Conservation (phyloP, 2,113 vertebrate species). For the Podarcis muralis region DNA sequence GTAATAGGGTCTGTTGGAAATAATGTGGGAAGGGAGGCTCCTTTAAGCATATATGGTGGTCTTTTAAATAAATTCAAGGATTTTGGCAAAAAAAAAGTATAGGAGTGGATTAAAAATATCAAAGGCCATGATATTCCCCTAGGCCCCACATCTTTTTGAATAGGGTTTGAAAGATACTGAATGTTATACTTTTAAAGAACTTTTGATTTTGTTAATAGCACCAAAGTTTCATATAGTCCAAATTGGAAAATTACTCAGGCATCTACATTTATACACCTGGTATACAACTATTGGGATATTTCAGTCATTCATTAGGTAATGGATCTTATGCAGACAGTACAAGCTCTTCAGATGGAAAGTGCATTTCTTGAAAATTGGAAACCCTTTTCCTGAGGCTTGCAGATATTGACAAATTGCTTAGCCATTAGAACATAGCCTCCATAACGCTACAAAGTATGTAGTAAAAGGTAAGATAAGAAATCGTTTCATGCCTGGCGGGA, state of each 20-base stretch:
- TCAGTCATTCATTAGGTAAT: not conserved
- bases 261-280: not conserved
- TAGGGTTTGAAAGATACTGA: not conserved
- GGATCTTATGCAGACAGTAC: not conserved
- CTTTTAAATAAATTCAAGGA: not conserved
- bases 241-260: not conserved
- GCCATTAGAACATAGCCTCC: not conserved
- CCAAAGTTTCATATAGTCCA: not conserved
- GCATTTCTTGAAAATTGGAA: not conserved
- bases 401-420: not conserved
- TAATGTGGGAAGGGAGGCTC: not conserved
- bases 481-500: not conserved
- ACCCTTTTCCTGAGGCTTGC: no score
- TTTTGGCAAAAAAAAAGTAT: not conserved
- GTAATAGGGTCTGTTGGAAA: not conserved
- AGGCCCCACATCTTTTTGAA: not conserved
- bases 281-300: not conserved
- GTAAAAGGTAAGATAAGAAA: not conserved
- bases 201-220: not conserved
- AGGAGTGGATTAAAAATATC: not conserved
- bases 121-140: not conserved
- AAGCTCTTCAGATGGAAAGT: not conserved
- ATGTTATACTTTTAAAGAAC: not conserved
- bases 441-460: not conserved
- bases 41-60: slow-evolving; percentile 4